Percentiles rank a stretch among this genome's conserved stretches.
Evolutionary conservation across 1,140 invertebrate genomes (phyloP).

Genomic region (Rhynchophorus ferrugineus): DNA sequence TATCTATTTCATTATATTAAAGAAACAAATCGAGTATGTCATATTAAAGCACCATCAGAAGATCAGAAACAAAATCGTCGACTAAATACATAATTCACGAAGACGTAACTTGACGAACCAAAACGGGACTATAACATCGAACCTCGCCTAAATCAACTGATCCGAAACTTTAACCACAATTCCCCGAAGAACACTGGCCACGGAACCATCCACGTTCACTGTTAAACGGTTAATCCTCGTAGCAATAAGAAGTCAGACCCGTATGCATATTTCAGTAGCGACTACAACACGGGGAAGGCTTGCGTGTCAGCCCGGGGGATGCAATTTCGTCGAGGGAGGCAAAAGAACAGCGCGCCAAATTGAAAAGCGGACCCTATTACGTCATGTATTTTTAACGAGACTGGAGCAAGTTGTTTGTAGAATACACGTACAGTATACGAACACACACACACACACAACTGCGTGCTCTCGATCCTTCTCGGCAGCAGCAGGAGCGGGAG

Average conservation of each 20-base stretch:
- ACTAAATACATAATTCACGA: too few relatives aligned
- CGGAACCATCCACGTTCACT: too few relatives aligned
- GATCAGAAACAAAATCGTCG: too few relatives aligned
- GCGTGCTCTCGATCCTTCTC: too few relatives aligned
- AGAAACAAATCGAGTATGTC: too few relatives aligned
- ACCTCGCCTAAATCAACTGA: conserved; percentile 8
- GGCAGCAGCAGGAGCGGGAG: too few relatives aligned
- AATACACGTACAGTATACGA: not conserved
- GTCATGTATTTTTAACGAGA: not conserved
- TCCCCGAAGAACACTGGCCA: too few relatives aligned
- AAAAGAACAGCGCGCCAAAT: conserved; percentile 1
- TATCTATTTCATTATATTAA: too few relatives aligned
- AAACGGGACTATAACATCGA: too few relatives aligned
- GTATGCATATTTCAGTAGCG: not conserved
- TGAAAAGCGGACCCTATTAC: conserved; percentile 5
- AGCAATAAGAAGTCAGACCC: not conserved
- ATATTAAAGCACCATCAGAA: too few relatives aligned
- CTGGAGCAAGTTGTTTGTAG: not conserved
- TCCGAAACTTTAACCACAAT: conserved; percentile 12
- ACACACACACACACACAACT: too few relatives aligned
- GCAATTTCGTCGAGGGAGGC: not conserved
- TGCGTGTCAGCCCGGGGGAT: not conserved
- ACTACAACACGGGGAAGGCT: not conserved
- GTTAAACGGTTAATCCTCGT: not conserved
- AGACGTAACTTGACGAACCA: too few relatives aligned